These are phyloP conservation scores for Dryobates pubescens DNA, from an alignment of 2,797 vertebrate genomes.

Conservation along the genomic window DNA sequence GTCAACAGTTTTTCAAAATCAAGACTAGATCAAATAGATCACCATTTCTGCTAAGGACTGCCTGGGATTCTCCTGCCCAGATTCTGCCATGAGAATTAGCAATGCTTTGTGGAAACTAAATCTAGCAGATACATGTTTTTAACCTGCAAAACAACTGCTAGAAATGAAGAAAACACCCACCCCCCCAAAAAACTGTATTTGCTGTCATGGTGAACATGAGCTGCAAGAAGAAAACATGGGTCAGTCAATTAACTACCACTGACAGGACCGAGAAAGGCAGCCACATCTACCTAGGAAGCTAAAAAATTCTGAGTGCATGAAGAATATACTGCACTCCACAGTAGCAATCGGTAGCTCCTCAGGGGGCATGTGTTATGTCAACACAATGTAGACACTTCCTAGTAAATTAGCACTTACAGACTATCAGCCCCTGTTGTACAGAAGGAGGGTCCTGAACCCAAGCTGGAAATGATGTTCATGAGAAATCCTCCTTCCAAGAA, in stretches of 20 bases:
- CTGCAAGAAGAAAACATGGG: background rate
- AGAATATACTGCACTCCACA: background rate
- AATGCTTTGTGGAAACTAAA: background rate
- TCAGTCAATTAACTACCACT: background rate
- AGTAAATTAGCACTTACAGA: background rate
- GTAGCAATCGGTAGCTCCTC: background rate
- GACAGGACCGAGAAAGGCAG: background rate
- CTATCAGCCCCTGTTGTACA: background rate
- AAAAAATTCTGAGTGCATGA: rapidly evolving
- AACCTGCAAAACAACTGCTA: background rate
- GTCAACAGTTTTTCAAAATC: background rate
- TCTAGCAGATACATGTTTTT: background rate
- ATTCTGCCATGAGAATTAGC: background rate
- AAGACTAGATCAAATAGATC: background rate
- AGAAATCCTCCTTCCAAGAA: background rate
- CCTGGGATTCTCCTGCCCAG: background rate
- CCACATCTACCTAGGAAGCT: background rate
- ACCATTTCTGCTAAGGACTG: background rate
- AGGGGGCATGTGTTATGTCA: rapidly evolving
- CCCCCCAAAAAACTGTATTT: background rate
- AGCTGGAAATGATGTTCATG: background rate
- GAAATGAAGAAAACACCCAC: background rate
- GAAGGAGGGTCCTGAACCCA: background rate
- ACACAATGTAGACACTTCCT: background rate
- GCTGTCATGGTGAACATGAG: background rate